A percentile compares a stretch with the other conserved stretches of the same genome.
Evolutionary conservation across 2,797 vertebrate species (phyloP).

Genomic region (Hydrophis major): DNA sequence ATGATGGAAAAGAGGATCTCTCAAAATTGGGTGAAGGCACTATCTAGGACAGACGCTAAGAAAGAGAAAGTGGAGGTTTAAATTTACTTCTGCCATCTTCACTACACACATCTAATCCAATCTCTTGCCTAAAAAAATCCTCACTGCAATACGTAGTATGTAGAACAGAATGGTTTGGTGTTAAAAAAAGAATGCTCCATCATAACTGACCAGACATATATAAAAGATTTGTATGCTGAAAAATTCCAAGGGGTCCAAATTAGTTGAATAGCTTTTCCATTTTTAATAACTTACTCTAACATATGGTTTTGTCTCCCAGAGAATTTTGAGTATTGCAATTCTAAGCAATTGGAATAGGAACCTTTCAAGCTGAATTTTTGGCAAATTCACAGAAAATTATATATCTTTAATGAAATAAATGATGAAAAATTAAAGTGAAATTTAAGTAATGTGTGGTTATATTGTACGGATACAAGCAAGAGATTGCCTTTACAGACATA

Average conservation of each 20-base stretch:
- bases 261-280: slow-evolving; percentile 9
- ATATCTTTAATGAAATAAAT: neutral
- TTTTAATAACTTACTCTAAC: neutral
- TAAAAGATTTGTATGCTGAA: slow-evolving; percentile 19
- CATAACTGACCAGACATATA: neutral
- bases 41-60: neutral
- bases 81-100: neutral
- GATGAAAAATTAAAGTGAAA: neutral
- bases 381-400: neutral
- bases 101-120: neutral
- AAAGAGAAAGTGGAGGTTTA: neutral
- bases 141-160: neutral
- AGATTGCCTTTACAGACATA: slow-evolving; percentile 7
- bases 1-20: neutral
- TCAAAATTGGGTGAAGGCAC: neutral
- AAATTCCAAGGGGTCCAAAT: neutral
- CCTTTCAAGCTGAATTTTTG: neutral
- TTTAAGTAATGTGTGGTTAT: neutral
- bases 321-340: neutral
- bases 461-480: too few species aligned
- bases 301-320: neutral
- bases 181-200: neutral
- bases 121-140: neutral
- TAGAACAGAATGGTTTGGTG: neutral
- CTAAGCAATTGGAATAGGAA: neutral